These are phyloP conservation scores for Tenthredo livida DNA, from an alignment of 2,888 invertebrate genomes.

Conservation along the genomic window DNA sequence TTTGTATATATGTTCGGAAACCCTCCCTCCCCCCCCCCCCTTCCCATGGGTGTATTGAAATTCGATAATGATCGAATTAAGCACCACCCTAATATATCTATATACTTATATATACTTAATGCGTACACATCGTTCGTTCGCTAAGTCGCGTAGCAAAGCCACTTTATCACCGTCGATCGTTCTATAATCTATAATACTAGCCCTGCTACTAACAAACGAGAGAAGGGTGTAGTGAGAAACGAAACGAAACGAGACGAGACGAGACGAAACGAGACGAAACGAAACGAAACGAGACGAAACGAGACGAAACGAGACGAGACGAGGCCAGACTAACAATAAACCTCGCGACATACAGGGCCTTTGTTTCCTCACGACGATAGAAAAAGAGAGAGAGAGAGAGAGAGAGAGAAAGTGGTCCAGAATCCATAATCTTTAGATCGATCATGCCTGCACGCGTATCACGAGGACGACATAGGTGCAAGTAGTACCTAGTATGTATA, in stretches of 20 bases:
- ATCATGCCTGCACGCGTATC: background rate
- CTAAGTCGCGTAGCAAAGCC: background rate
- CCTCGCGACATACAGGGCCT: background rate
- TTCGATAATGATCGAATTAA: too few relatives aligned
- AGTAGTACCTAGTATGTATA: too few relatives aligned
- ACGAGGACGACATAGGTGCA: too few relatives aligned
- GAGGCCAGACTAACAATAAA: constrained; percentile 12
- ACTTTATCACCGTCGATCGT: background rate
- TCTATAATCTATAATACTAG: background rate
- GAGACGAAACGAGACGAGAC: too few relatives aligned
- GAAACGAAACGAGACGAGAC: background rate
- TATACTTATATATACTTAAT: too few relatives aligned
- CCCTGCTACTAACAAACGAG: background rate
- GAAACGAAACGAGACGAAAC: background rate
- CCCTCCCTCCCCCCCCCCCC: too few relatives aligned
- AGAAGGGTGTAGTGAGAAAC: background rate
- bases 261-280: too few relatives aligned
- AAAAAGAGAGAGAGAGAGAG: background rate
- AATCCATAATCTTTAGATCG: background rate
- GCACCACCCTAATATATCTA: too few relatives aligned
- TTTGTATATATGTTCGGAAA: too few relatives aligned
- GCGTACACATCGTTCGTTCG: background rate
- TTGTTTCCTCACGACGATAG: background rate
- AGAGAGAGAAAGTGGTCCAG: background rate
- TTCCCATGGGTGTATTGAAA: too few relatives aligned